phyloP scores from a whole-genome alignment of 2,797 vertebrate genomes.

The Hemibagrus guttatus region DNA sequence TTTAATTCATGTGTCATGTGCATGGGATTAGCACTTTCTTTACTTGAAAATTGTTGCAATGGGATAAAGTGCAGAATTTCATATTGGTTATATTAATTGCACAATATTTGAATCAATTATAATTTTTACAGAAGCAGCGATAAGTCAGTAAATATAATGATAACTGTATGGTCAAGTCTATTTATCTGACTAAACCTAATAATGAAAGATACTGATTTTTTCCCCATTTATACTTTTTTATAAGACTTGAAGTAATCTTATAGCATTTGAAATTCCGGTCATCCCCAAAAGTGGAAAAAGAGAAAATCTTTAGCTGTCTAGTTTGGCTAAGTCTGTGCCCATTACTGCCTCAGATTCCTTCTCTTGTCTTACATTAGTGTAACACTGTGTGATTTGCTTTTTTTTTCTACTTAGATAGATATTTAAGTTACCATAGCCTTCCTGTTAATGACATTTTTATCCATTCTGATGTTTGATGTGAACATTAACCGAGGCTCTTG shows the following conservation, averaged over 20 bases:
- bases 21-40: neutral
- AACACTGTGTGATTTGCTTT: neutral
- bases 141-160: neutral
- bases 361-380: neutral
- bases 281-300: neutral
- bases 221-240: neutral
- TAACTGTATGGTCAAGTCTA: neutral
- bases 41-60: neutral
- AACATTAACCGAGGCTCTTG: neutral
- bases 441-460: neutral
- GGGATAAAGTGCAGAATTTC: neutral
- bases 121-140: neutral
- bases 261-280: neutral
- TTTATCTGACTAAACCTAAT: neutral
- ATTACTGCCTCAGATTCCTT: neutral
- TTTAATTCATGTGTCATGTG: neutral
- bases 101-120: neutral
- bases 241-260: neutral
- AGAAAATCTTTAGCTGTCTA: neutral
- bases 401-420: neutral
- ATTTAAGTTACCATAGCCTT: neutral
- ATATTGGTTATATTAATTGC: neutral
- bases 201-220: neutral
- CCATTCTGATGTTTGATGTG: neutral
- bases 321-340: neutral